Evolutionary conservation across 2,797 vertebrate species (phyloP), one percentile per base, ranked within the genome.

Genomic region (Hyperoplus immaculatus): DNA sequence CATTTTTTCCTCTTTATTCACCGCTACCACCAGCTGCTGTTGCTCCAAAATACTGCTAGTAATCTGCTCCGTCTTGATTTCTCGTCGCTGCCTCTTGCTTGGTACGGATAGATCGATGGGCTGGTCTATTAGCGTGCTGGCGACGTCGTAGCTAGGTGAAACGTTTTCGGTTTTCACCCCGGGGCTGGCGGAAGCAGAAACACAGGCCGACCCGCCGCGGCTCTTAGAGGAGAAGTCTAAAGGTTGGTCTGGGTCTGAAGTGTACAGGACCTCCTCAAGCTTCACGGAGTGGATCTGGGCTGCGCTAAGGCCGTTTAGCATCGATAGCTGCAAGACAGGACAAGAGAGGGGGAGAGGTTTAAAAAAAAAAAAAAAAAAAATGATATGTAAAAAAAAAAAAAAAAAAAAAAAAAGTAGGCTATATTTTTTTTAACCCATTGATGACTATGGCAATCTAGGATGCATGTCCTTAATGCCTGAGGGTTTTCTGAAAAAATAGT

Each of bases 71-170:
- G 61, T 89, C 81, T 94, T 95, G 61, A 93, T 90, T 77, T 92
- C 58, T 15, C 84, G 93, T 12, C 86, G 60, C 85, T 85, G 88
- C 92, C 81, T 93, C 96, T 92, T 96, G 94, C 80, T 94, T 69
- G 87, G 96, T 77, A 98, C 93, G 13, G 97, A 98, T 58, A 98
- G 91, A 73, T 98, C 97, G 0, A 98, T 98, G 69, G 97, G 97
- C 92, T 97, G 96, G 83, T 94, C 93, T 29, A 2, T 29, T 29
- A 29, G 29, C 29, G 29, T 29, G 29, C 29, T 29, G 29, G 29
- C 2, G 59, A 80, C 62, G 79, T 97, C 97, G 0, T 94, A 88
- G 51, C 84, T 87, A 9, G 91, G 87, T 5, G 94, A 73, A 0
- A 93, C 61, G 4, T 82, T 92, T 85, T 99, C 98, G 90, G 95